These are phyloP conservation scores for Propithecus coquereli DNA, from an alignment of 2,113 vertebrate genomes.

Conservation along the genomic window DNA sequence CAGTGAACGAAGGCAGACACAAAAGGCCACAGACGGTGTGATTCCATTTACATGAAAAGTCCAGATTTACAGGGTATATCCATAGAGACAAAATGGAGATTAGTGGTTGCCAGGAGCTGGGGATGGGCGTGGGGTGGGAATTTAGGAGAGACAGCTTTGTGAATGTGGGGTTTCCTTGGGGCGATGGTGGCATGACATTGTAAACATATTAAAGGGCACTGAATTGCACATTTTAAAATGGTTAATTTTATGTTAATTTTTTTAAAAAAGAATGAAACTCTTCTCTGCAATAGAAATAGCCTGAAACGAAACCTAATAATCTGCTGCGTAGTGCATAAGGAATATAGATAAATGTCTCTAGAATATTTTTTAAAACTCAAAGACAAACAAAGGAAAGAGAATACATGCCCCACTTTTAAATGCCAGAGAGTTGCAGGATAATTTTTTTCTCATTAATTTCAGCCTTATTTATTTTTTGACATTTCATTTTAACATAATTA, in stretches of 20 bases:
- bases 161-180: too few relatives aligned
- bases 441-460: not conserved
- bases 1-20: not conserved
- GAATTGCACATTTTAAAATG: not conserved
- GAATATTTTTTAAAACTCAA: not conserved
- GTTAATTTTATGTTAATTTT: not conserved
- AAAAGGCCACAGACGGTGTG: not conserved
- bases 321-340: accelerated
- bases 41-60: not conserved
- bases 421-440: not conserved
- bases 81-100: not conserved
- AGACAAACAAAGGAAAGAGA: not conserved
- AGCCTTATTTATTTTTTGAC: not conserved
- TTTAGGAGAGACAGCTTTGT: not conserved
- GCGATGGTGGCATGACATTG: too few relatives aligned
- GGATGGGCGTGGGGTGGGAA: too few relatives aligned
- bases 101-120: not conserved
- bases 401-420: not conserved
- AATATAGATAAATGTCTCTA: not conserved
- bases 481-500: not conserved
- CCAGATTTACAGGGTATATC: not conserved
- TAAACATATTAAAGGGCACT: not conserved
- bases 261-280: not conserved
- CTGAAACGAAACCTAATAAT: not conserved
- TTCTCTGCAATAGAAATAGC: not conserved